Conservation (phyloP, 1,140 invertebrate species). For the Triops cancriformis region DNA sequence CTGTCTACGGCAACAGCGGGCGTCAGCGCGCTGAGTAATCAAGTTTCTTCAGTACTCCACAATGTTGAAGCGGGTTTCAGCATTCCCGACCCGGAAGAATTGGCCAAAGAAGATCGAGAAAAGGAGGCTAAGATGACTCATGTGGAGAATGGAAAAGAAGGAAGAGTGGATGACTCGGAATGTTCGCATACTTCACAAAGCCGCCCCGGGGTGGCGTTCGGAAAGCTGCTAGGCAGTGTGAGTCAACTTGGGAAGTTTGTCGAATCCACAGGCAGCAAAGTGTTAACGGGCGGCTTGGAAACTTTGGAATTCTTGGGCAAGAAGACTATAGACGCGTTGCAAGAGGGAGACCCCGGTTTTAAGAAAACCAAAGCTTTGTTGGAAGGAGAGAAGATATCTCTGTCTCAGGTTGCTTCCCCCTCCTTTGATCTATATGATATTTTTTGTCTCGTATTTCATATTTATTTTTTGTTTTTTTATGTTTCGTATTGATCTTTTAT, state of each 20-base stretch:
- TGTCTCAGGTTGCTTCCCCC: slow-evolving; percentile 43
- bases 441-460: no score
- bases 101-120: slow-evolving; percentile 42
- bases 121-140: slow-evolving; percentile 37
- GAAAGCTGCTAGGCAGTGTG: slow-evolving; percentile 53
- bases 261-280: slow-evolving; percentile 63
- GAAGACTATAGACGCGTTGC: slow-evolving; percentile 84
- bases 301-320: slow-evolving; percentile 85
- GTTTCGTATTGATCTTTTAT: no score
- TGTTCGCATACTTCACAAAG: slow-evolving; percentile 24
- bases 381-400: slow-evolving; percentile 47
- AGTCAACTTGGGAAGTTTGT: slow-evolving; percentile 41
- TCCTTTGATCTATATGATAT: no score
- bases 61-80: slow-evolving; percentile 55
- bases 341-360: slow-evolving; percentile 79
- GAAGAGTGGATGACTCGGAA: not conserved
- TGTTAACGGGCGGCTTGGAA: slow-evolving; percentile 72
- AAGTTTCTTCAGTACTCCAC: slow-evolving; percentile 64
- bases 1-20: slow-evolving; percentile 61
- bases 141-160: slow-evolving; percentile 12
- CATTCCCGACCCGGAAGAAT: slow-evolving; percentile 62
- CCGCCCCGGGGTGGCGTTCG: slow-evolving; percentile 38
- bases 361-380: slow-evolving; percentile 71
- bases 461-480: no score
- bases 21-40: slow-evolving; percentile 61